Evolutionary conservation across 2,113 vertebrate genomes (phyloP), one percentile per base, ranked within the genome.

Genomic region (Xenus cinereus): DNA sequence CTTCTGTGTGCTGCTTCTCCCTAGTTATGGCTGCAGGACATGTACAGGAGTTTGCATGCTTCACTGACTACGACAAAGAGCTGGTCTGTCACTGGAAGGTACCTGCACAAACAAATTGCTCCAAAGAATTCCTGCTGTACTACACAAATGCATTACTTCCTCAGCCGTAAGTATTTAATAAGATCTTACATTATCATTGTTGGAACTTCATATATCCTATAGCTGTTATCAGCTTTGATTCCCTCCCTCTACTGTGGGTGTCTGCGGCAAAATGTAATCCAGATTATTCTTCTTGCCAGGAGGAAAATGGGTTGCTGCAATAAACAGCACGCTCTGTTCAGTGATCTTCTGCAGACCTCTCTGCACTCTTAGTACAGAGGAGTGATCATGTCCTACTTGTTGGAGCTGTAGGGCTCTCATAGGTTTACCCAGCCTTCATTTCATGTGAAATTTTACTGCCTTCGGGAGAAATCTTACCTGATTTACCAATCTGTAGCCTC

Each of bases 71-170:
- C 43, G 46, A 88, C 32, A 60, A 11, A 62, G 45, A 89, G 39
- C 88, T 97, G 35, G 60, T 84, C 53, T 98, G 98, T 68, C 93
- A 89, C 56, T 98, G 98, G 98, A 30, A 43, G 30, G 95, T 97
- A 68, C 85, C 54, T 9, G 3, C 17, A 3, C 51, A 91, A 20
- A 72, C 48, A 3, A 71, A 98, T 75, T 98, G 98, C 89, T 95
- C 96, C 13, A 9, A 62, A 4, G 89, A 96, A 27, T 97, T 98
- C 53, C 75, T 18, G 30, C 85, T 98, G 22, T 27, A 4, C 20
- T 98, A 97, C 76, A 33, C 22, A 28, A 32, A 23, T 2, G 35
- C 50, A 2, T 2, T 2, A 20, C 4, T 6, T 43, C 6, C 5
- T 11, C 9, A 2, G 4, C 5, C 0, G 97, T 97, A 89, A 97